These are phyloP conservation scores for Alexandromys oeconomus DNA, from an alignment of 2,797 vertebrate genomes.

Conservation along the genomic window DNA sequence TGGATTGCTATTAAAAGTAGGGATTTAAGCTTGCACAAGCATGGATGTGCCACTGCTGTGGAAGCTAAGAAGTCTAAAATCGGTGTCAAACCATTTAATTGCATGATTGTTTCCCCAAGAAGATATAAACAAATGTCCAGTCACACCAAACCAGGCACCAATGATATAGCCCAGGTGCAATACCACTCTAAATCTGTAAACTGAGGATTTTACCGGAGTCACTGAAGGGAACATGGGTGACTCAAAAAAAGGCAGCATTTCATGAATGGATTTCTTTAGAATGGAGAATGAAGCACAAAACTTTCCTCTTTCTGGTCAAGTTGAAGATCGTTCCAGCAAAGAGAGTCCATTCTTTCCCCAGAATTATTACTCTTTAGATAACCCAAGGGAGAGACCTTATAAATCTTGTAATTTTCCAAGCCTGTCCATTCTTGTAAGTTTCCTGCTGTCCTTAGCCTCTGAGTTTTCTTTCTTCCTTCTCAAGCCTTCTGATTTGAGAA, in stretches of 20 bases:
- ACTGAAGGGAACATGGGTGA: neutral
- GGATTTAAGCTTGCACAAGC: no score
- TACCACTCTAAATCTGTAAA: no score
- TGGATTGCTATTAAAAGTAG: neutral
- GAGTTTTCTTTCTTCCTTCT: neutral
- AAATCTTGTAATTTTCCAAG: neutral
- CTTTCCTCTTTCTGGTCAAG: neutral
- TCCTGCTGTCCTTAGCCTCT: neutral
- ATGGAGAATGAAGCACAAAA: neutral
- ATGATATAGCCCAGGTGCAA: neutral
- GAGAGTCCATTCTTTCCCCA: neutral
- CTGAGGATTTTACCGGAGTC: neutral
- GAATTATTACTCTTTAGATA: neutral
- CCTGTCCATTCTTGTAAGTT: neutral
- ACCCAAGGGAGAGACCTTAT: neutral
- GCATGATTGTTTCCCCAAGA: neutral
- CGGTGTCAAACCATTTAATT: neutral
- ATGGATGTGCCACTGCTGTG: no score
- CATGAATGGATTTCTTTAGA: neutral
- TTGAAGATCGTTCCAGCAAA: neutral
- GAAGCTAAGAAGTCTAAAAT: neutral
- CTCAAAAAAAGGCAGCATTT: neutral
- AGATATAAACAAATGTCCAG: neutral
- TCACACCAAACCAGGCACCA: neutral
- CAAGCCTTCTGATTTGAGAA: neutral